Evolutionary conservation across 2,113 vertebrate species (phyloP).

Genomic region (Leptobrachium ailaonicum): DNA sequence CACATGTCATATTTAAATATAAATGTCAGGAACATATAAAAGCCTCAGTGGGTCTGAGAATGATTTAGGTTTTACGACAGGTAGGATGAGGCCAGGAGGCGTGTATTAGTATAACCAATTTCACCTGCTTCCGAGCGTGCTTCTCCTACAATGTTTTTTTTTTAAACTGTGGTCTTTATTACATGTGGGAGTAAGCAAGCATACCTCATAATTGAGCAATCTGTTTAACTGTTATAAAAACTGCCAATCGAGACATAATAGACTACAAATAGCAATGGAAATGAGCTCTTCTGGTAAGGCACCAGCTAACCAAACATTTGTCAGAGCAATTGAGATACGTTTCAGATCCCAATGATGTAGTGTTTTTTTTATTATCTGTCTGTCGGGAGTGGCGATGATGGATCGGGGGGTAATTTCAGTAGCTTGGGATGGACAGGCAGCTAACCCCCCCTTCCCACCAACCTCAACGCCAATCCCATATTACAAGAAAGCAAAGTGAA

Average conservation of each 20-base stretch:
- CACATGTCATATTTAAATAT: no score
- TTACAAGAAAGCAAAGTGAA: not conserved
- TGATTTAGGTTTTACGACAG: not conserved
- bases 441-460: no score
- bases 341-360: not conserved
- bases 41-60: no score
- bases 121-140: not conserved
- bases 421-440: not conserved
- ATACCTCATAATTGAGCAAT: not conserved
- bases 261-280: conserved; percentile 5
- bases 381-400: not conserved
- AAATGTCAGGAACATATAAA: no score
- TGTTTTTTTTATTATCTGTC: not conserved
- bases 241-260: conserved; percentile 14
- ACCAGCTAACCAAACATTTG: conserved; percentile 18
- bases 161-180: conserved; percentile 9
- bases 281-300: not conserved
- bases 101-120: not conserved
- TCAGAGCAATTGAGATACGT: not conserved
- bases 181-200: not conserved
- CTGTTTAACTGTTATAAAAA: conserved; percentile 7
- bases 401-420: not conserved
- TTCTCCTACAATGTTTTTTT: not conserved
- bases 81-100: not conserved
- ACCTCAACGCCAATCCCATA: not conserved